Evolutionary conservation across 1,140 invertebrate genomes (phyloP), one percentile per base, ranked within the genome.

Genomic region (Plutomurus gul): DNA sequence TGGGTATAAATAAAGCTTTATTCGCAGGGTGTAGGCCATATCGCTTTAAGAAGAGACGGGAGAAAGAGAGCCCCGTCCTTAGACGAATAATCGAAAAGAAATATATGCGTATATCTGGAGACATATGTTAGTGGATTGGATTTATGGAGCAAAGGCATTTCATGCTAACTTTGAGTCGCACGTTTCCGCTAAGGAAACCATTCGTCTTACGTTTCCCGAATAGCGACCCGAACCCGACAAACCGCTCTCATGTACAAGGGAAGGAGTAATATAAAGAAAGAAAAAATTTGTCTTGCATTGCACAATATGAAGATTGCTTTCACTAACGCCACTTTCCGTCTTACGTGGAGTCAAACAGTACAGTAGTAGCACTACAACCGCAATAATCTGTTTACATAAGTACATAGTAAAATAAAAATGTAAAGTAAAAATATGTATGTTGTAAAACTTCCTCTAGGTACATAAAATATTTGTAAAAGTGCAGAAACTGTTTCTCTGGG

Each of bases 111-210:
- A n/a, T n/a, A n/a, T 74, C 70, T 60, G 13, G 25, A 49, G 78
- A 79, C 78, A 79, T 75, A 75, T 75, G 78, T 79, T 79, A 37
- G 51, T 74, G 70, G 56, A 65, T 65, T 65, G 51, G 60, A 80
- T 80, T 80, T 80, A 80, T 80, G 72, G 33, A 43, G 25, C 46
- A 27, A 10, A 27, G 49, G 46, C 18, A 76, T 76, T 80, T 80
- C 74, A 80, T 76, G 79, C 79, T 80, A 79, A 79, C 78, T 79
- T 75, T 76, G 56, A 73, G 75, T 76, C 49, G 43, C 51, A 76
- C 20, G 75, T 70, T 80, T 80, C 79, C 79, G 79, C 46, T 25
- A 30, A 76, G 79, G 79, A 80, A 80, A 43, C 56, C 79, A 80
- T 80, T 80, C 79, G 65, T 79, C 78, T 79, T 36, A 70, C 43